Evolutionary conservation across 1,140 invertebrate genomes (phyloP), one percentile per base, ranked within the genome.

Genomic region (Drosophila navojoa): DNA sequence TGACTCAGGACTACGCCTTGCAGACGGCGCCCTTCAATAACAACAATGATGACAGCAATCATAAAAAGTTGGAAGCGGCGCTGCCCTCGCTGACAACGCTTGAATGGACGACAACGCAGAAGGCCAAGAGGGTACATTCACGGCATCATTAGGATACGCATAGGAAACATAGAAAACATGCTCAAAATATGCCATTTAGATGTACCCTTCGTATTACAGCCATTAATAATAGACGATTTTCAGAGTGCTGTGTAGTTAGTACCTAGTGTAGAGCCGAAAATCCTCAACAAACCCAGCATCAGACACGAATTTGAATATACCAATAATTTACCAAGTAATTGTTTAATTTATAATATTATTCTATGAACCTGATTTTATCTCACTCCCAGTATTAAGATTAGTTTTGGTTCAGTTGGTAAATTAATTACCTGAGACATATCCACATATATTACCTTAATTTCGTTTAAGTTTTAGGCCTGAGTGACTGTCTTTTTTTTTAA

Each of bases 1-100:
- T 87, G 38, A 44, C 70, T 27, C 75, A 78, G 44, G 84, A 87
- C 44, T 89, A 80, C 58, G 55, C 52, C 13, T 61, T 87, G 42
- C 84, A 87, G 62, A 68, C 77, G 57, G 57, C 76, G 27, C 45
- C 47, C 63, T 79, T 77, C 25, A 79, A 69, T 11, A 79, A 44
- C 19, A 75, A 55, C 50, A 70, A 49, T 10, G 71, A 55, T 13
- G 66, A 50, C 11, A 67, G 44, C 45, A 75, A 63, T 35, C 35
- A 38, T 13, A 11, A 38, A 54, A 66, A n/a, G 61, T 50, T 44
- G 60, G 71, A 9, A 22, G 25, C 45, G 40, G 22, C 45, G 5
- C 15, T 76, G 45, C 74, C 74, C 1, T 58, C 70, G 53, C 45
- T 76, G 58, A 49, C 70, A 44, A 72, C 44, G 44, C 63, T 76